Base-by-base conservation (phyloP, 2,888 invertebrate species). In the Sepioteuthis lessoniana region DNA sequence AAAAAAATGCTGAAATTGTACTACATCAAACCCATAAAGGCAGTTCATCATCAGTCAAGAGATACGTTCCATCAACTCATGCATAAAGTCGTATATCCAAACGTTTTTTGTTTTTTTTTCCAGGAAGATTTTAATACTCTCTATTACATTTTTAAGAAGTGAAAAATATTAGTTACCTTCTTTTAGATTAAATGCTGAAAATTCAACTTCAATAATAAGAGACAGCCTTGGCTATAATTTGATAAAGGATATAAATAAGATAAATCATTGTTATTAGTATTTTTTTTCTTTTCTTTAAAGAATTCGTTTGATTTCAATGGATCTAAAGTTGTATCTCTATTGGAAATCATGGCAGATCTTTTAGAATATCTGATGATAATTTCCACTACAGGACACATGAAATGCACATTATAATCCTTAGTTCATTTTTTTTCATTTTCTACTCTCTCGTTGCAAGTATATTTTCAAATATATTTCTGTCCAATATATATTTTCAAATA, bases 401-500 rank as follows among this genome's bases (percentile, higher is more conserved):
- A 76, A 76, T 35, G n/a, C 8, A 16, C 76, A 55, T 28, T 21
- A 25, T 55, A 21, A 25, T 55, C 35, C 25, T 4, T 5, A 31
- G 76, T 76, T 76, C n/a, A 0, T 76, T 16, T 76, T n/a, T 35
- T 76, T 76, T 25, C 55, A 3, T 55, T 55, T 76, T 16, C 35
- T 2, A 76, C 16, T n/a, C 16, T 76, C 76, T 35, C n/a, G n/a
- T 19, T 76, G 13, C 10, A 76, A 76, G 76, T 76, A n/a, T 55
- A 55, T 55, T 55, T 76, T 76, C 76, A 76, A 76, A n/a, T 16
- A 76, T 76, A n/a, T 8, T 76, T 76, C 76, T 76, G 35, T n/a
- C 76, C 35, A 76, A 76, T 35, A 76, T n/a, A 76, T 76, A 76
- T 76, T 76, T n/a, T n/a, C 76, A 76, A 76, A 76, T 76, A 76